These are phyloP conservation scores for Hydriomena furcata DNA, from an alignment of 2,888 invertebrate genomes.

Conservation along the genomic window DNA sequence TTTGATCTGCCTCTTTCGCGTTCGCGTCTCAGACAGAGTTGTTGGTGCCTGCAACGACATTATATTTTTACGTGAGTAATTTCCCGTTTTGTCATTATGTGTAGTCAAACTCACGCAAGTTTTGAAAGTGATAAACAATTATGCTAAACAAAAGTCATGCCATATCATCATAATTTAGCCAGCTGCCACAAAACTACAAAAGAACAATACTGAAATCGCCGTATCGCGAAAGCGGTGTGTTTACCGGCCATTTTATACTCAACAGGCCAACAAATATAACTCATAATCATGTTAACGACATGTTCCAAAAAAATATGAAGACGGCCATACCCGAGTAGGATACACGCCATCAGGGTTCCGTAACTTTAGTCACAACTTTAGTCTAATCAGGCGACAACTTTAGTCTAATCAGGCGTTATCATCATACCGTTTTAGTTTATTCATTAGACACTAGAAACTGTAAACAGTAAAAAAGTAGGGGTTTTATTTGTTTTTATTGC, in stretches of 20 bases:
- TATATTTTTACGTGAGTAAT: too few relatives aligned
- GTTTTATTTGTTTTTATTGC: background rate
- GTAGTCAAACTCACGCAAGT: too few relatives aligned
- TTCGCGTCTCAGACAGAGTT: too few relatives aligned
- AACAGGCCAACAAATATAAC: constrained; percentile 55
- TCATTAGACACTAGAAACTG: too few relatives aligned
- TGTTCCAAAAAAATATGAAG: constrained; percentile 49
- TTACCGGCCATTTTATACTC: constrained; percentile 47
- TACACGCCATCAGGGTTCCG: background rate
- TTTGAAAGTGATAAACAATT: too few relatives aligned
- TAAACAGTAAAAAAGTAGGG: too few relatives aligned
- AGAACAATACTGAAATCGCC: constrained; percentile 38
- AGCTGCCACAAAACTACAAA: constrained; percentile 35
- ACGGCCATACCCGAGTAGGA: background rate
- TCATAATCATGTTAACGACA: constrained; percentile 62
- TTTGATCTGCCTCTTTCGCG: too few relatives aligned
- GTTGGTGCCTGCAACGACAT: too few relatives aligned
- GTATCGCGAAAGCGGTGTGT: constrained; percentile 45
- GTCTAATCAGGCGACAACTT: background rate
- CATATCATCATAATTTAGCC: constrained; percentile 28
- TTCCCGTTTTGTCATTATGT: too few relatives aligned
- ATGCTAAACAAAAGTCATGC: constrained; percentile 31
- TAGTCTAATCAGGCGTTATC: too few relatives aligned
- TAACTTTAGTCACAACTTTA: background rate
- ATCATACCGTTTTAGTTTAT: too few relatives aligned